Base-by-base conservation (phyloP, 2,113 vertebrate genomes). In the Labeo rohita region DNA sequence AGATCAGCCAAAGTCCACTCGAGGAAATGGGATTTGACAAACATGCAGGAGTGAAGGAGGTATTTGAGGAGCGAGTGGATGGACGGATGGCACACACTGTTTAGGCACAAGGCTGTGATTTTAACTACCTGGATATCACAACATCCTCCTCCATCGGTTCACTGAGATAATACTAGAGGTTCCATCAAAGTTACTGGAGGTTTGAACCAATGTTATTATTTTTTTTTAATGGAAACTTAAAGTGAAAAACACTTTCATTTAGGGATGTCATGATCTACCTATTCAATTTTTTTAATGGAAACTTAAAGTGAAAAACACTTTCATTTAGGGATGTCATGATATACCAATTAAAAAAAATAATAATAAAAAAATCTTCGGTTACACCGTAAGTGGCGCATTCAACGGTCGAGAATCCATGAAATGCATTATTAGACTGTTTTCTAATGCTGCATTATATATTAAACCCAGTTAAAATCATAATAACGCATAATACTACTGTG, bases 21-120 rank as follows among this genome's bases (percentile, higher is more conserved):
- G 39, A 89, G 89, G 87, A 89, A 92, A 90, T 91, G 68, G 83
- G 85, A 89, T 90, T 92, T 90, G 91, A 89, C 88, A 91, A 89
- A 88, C 21, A 74, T 61, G 39, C 65, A 70, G 43, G 34, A 63
- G 36, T 10, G 74, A 80, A 47, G 56, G 21, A 54, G 59, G 83
- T 43, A 39, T 65, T n/a, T 39, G 56, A 52, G 43, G 36, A 65
- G 28, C 15, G 56, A 66, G 79, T 66, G 73, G 80, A 49, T 28
- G 5, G 39, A 63, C 8, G 70, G 63, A 21, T 75, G 47, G 28
- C n/a, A 68, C 76, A 59, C 81, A 77, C 76, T 68, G 80, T 91
- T 90, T 87, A 86, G 66, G 72, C 83, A 88, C 86, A 75, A 84
- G 85, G 84, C 77, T 76, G 86, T 28, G 66, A 65, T 88, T 88